These are phyloP conservation scores for Lutjanus argentimaculatus DNA, from an alignment of 2,797 vertebrate genomes.

Conservation along the genomic window DNA sequence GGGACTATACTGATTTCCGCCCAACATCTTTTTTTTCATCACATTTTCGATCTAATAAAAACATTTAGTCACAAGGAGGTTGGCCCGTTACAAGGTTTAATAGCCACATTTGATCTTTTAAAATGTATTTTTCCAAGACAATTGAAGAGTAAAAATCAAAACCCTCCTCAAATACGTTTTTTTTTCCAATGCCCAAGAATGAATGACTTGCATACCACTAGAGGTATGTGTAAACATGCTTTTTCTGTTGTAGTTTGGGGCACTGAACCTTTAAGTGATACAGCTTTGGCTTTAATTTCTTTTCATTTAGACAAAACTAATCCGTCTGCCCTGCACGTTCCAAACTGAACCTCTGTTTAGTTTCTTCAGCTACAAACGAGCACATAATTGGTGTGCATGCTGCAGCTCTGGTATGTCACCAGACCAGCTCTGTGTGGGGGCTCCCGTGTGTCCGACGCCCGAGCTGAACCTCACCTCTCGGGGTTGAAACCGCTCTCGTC, in stretches of 20 bases:
- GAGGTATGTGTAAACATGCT: background rate
- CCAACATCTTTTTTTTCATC: too few relatives aligned
- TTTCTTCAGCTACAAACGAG: conserved; percentile 9
- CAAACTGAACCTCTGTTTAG: conserved; percentile 32
- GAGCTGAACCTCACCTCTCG: conserved; percentile 44
- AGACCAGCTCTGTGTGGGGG: conserved; percentile 43
- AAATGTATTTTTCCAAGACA: too few relatives aligned
- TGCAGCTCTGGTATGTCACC: conserved; percentile 32
- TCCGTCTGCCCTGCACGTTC: background rate
- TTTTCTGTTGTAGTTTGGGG: background rate
- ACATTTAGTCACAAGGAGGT: too few relatives aligned
- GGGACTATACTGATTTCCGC: too few relatives aligned
- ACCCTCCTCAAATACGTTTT: too few relatives aligned
- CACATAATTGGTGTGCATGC: conserved; percentile 13
- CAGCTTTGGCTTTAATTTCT: background rate
- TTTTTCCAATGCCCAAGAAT: too few relatives aligned
- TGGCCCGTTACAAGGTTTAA: too few relatives aligned
- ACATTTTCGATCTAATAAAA: too few relatives aligned
- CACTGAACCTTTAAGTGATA: background rate
- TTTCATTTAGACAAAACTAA: conserved; percentile 10
- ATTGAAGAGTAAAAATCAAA: too few relatives aligned
- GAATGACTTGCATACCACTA: background rate
- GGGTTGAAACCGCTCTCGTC: conserved; percentile 34
- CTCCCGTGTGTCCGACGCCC: background rate
- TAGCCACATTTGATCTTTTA: too few relatives aligned